Base-by-base conservation (phyloP, 2,797 vertebrate species). In the Iguana delicatissima region DNA sequence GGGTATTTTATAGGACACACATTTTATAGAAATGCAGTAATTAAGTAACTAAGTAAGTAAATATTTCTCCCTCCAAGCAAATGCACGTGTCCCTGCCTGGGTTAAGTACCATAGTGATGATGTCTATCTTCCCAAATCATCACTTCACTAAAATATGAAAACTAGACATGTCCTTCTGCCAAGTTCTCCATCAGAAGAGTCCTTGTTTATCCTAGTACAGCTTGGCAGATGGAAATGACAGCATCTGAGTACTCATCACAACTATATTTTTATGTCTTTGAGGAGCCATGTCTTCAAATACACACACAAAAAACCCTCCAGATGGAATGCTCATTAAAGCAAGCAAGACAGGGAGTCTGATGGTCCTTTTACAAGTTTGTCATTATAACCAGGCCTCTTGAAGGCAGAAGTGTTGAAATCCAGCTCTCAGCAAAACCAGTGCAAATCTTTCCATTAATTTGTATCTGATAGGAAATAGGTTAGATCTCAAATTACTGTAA, bases 61-160 rank as follows among this genome's bases (percentile, higher is more conserved):
- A 57, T 35, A 57, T 57, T 82, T 93, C 85, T 87, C 92, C 92
- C 85, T 57, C 84, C 77, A 81, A 80, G 16, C 64, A 93, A 90
- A 64, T 91, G 93, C 79, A n/a, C 88, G 77, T 32, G 73, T 67
- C 86, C 81, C 93, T 92, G 89, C 91, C 84, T 79, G 85, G 67
- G 81, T 95, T 88, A 93, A 94, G 57, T 62, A 87, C 83, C 59
- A 74, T 8, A 55, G 55, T 87, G 67, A 12, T 82, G 79, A 83
- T 91, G 46, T 67, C 83, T 83, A 42, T 16, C 57, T 91, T 18
- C 38, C 38, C 9, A 64, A 88, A 59, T 73, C 38, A 89, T 62
- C 0, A 22, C 46, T 94, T 95, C 86, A 26, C 72, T 88, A 85
- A 74, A 32, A 50, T 59, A 80, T 46, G 62, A 87, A 90, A 87